These are phyloP conservation scores for Aromia moschata DNA, from an alignment of 2,888 invertebrate genomes.

Conservation along the genomic window DNA sequence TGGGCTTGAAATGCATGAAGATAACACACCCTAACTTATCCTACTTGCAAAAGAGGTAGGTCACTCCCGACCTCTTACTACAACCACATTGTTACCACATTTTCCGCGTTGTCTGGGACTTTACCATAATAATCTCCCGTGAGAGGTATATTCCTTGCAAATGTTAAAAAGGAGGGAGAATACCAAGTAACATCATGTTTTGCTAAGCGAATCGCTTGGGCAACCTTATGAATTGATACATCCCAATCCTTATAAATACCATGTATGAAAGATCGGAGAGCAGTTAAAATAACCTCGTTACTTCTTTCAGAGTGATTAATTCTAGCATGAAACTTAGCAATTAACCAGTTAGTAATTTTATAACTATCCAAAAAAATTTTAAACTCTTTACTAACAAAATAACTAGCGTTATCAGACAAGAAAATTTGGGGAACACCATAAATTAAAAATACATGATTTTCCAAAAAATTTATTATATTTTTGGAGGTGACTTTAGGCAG, in stretches of 20 bases:
- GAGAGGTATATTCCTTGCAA: background rate
- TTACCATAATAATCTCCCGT: background rate
- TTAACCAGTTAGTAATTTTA: background rate
- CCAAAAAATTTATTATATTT: background rate
- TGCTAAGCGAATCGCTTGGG: background rate
- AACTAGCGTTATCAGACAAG: background rate
- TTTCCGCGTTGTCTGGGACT: too few relatives aligned
- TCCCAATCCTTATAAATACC: background rate
- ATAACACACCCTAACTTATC: too few relatives aligned
- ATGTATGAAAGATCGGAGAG: background rate
- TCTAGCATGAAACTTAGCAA: background rate
- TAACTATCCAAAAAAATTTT: background rate
- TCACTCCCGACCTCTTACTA: too few relatives aligned
- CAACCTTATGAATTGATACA: too few relatives aligned
- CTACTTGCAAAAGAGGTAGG: too few relatives aligned
- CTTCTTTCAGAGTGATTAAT: background rate
- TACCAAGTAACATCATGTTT: background rate
- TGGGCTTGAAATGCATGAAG: too few relatives aligned
- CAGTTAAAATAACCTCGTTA: background rate
- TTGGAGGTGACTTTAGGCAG: background rate
- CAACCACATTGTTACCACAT: too few relatives aligned
- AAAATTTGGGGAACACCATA: background rate
- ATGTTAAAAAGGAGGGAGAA: background rate
- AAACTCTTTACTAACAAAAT: background rate
- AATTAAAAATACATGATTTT: background rate